Evolutionary conservation across 2,888 invertebrate genomes (phyloP), one percentile per base, ranked within the genome.

Genomic region (Limenitis camilla): DNA sequence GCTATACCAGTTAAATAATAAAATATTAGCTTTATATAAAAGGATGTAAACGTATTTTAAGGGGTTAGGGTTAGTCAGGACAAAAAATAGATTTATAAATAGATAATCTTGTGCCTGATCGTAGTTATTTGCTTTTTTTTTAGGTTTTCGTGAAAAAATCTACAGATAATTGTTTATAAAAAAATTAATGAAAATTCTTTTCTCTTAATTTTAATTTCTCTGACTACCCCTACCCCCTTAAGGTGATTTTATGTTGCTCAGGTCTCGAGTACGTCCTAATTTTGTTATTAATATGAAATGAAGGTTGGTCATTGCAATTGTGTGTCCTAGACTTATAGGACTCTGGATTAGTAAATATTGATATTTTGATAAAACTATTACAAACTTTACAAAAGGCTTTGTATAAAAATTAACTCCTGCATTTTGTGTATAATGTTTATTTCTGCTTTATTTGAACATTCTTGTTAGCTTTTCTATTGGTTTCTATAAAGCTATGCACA

Each of bases 241-340:
- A 50, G 38, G 29, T 40, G 19, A 57, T 68, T 69, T 66, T 61
- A 52, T 43, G 49, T 70, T 64, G 78, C 77, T 78, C 77, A 75
- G 65, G 63, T 61, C 63, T 61, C 65, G 69, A 72, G 71, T 69
- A 71, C 71, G 78, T 79, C 75, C 76, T 71, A 50, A 31, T 49
- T 39, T 49, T 46, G 50, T 53, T 56, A 52, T 44, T 47, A 30
- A 46, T 55, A 49, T 35, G 36, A 33, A 39, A 47, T 49, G 35
- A 32, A 9, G 35, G 11, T 42, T 52, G 58, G 51, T 52, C 56
- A 36, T 57, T 40, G 44, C 40, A 39, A 39, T 42, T 30, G 47
- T 51, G 56, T 56, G 55, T 45, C 40, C 41, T 31, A 40, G 40
- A 39, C 5, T 36, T 36, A 10, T 42, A 31, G 8, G 32, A 4